Evolutionary conservation across 53 echinoderm and acorn worm genomes (phyloP), one percentile per base, ranked within the genome.

Genomic region (Temnopleurus reevesii): DNA sequence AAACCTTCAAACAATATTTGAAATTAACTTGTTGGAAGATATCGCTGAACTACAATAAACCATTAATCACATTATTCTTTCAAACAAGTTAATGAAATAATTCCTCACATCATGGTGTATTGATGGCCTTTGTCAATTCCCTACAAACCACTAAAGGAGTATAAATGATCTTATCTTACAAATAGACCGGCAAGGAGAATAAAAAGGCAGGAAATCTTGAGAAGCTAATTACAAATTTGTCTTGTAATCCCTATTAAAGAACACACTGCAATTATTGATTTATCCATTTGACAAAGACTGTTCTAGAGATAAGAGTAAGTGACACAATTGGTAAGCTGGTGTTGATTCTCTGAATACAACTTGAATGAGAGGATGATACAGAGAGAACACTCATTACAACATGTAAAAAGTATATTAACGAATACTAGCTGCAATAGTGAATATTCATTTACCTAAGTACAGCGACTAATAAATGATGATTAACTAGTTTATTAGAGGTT

Each of bases 341-440:
- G 71, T 5, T n/a, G 41, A 6, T 71, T 71, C 71, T 71, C 41
- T 71, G 71, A 71, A 71, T 38, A 71, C 71, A 71, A 71, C 71
- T 43, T 27, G 36, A 41, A 19, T 19, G 23, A 41, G 71, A 7
- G 18, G 38, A 71, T 38, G 41, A 41, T 71, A 71, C 71, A 63
- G 63, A 13, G 33, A 31, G 30, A 17, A 33, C 63, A 71, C 36
- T n/a, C n/a, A n/a, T n/a, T n/a, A n/a, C n/a, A n/a, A n/a, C n/a
- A n/a, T n/a, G n/a, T n/a, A n/a, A n/a, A n/a, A n/a, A n/a, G n/a
- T n/a, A n/a, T n/a, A n/a, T n/a, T n/a, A n/a, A n/a, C n/a, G n/a
- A n/a, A n/a, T n/a, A n/a, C n/a, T n/a, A n/a, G n/a, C n/a, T n/a
- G n/a, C n/a, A n/a, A n/a, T n/a, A n/a, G n/a, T n/a, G n/a, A n/a